Conservation (phyloP, 2,888 invertebrate genomes). For the Vannuccia rotundouncinata region DNA sequence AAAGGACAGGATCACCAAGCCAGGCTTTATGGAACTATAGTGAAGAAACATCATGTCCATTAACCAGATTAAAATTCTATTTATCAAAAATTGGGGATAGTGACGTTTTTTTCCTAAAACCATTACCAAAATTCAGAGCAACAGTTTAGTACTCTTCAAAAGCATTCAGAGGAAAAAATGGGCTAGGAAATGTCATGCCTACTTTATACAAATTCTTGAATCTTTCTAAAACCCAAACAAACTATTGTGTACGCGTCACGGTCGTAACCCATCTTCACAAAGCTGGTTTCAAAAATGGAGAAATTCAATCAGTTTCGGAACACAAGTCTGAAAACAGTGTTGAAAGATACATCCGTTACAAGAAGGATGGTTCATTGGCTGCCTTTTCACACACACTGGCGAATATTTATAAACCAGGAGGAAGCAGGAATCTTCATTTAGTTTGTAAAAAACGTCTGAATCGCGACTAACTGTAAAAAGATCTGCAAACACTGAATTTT, state of each 20-base stretch:
- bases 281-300: constrained; percentile 17
- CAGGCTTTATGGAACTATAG: constrained; percentile 14
- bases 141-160: constrained; percentile 16
- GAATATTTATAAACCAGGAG: no score
- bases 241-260: neutral
- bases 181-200: constrained; percentile 14
- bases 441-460: no score
- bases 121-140: constrained; percentile 13
- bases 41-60: constrained; percentile 20
- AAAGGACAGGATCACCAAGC: no score
- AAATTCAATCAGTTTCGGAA: neutral
- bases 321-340: constrained; percentile 4
- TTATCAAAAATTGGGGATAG: constrained; percentile 15
- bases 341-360: constrained; percentile 23
- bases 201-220: constrained; percentile 14
- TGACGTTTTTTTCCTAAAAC: constrained; percentile 7
- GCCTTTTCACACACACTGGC: no score
- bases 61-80: constrained; percentile 15
- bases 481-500: no score
- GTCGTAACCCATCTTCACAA: constrained; percentile 16
- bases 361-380: neutral
- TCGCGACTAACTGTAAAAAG: no score
- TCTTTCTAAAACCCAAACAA: constrained; percentile 4
- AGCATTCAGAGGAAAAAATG: neutral
- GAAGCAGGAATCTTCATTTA: no score